Conservation (phyloP, 2,888 invertebrate genomes). For the Drosophila differens region DNA sequence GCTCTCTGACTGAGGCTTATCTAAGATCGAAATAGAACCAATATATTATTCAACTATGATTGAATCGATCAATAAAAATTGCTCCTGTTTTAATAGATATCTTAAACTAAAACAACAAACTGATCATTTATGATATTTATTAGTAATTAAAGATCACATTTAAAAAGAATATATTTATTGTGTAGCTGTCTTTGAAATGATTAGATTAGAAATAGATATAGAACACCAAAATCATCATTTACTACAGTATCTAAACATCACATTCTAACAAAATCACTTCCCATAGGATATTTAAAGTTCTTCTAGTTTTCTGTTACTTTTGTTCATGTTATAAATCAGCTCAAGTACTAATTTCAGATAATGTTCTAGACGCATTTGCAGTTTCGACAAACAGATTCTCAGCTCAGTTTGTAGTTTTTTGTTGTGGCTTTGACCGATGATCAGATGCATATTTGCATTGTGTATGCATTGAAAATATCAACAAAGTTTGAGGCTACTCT, state of each 20-base stretch:
- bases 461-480: constrained; percentile 51
- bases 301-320: not conserved
- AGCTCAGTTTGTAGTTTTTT: not conserved
- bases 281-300: not conserved
- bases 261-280: not conserved
- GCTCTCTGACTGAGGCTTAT: not conserved
- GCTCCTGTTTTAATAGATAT: not conserved
- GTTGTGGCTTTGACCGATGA: constrained; percentile 17
- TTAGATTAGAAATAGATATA: not conserved
- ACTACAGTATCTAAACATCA: not conserved
- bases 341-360: not conserved
- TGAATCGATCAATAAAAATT: not conserved
- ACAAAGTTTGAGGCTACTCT: constrained; percentile 42
- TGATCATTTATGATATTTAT: not conserved
- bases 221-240: not conserved
- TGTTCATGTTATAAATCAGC: not conserved
- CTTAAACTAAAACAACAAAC: not conserved
- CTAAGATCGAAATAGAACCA: not conserved
- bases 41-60: not conserved
- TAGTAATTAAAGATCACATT: too few species aligned
- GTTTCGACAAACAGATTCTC: not conserved
- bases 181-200: too few species aligned
- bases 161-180: too few species aligned
- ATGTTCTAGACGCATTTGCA: not conserved
- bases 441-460: constrained; percentile 40